These are phyloP conservation scores for Lepisosteus oculatus DNA, from an alignment of 2,113 vertebrate species.

Conservation along the genomic window DNA sequence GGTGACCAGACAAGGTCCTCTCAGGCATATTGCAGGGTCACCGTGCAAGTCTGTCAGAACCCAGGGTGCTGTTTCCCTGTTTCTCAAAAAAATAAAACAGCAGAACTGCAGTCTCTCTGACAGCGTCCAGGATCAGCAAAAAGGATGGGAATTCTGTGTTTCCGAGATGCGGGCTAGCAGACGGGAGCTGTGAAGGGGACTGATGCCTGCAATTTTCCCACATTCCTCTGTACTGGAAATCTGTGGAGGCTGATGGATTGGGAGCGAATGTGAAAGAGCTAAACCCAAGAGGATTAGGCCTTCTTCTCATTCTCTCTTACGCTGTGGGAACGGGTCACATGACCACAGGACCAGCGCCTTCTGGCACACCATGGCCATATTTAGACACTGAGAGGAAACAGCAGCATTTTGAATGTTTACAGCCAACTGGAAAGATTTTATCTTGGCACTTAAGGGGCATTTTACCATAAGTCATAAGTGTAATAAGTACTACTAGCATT, in stretches of 20 bases:
- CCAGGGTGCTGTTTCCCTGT: no score
- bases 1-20: no score
- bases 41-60: no score
- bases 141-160: background rate
- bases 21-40: no score
- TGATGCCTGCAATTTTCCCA: background rate
- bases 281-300: slow-evolving; percentile 46
- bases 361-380: slow-evolving; percentile 49
- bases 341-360: slow-evolving; percentile 41
- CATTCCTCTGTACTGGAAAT: background rate
- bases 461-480: no score
- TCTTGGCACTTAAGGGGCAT: no score
- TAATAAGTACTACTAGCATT: no score
- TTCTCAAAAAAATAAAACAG: no score
- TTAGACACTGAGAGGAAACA: slow-evolving; percentile 40
- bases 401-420: slow-evolving; percentile 23
- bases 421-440: background rate
- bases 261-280: slow-evolving; percentile 24
- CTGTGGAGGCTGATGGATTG: slow-evolving; percentile 20
- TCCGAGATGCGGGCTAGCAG: background rate
- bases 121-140: background rate
- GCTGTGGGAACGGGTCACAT: slow-evolving; percentile 31
- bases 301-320: background rate
- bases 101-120: no score
- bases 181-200: background rate